Evolutionary conservation across 2,888 invertebrate genomes (phyloP).

Genomic region (Stictocephala bisonia): DNA sequence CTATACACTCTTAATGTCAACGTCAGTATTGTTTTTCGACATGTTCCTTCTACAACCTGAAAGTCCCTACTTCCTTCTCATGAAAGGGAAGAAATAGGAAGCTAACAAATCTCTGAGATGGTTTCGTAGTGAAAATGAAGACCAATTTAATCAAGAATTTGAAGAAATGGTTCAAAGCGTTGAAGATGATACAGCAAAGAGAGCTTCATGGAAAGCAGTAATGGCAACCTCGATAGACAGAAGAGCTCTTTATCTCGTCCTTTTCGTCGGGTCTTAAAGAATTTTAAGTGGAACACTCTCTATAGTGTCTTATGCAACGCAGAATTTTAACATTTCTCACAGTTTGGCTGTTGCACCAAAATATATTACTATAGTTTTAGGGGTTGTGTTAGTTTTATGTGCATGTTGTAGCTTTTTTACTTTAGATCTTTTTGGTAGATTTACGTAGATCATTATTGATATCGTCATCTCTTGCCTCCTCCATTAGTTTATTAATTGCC

Average conservation of each 20-base stretch:
- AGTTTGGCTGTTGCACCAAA: slow-evolving; percentile 35
- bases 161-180: slow-evolving; percentile 36
- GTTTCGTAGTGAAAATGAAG: slow-evolving; percentile 60
- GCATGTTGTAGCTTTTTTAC: slow-evolving; percentile 45
- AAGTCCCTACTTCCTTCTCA: slow-evolving; percentile 50
- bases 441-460: slow-evolving; percentile 49
- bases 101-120: slow-evolving; percentile 45
- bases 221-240: slow-evolving; percentile 6
- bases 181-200: slow-evolving; percentile 40
- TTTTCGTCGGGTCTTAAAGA: slow-evolving; percentile 42
- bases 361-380: slow-evolving; percentile 42
- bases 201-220: slow-evolving; percentile 42
- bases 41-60: slow-evolving; percentile 47
- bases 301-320: slow-evolving; percentile 44
- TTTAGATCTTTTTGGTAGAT: slow-evolving; percentile 42
- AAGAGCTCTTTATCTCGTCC: slow-evolving; percentile 46
- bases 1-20: slow-evolving; percentile 65
- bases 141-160: slow-evolving; percentile 61
- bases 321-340: slow-evolving; percentile 35
- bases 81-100: slow-evolving; percentile 36
- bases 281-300: slow-evolving; percentile 43
- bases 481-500: slow-evolving; percentile 46
- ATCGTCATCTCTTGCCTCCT: not conserved
- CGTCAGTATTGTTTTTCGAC: slow-evolving; percentile 38
- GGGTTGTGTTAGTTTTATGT: slow-evolving; percentile 12